Conservation (phyloP, 2,113 vertebrate species). For the Rhynchomys soricoides region DNA sequence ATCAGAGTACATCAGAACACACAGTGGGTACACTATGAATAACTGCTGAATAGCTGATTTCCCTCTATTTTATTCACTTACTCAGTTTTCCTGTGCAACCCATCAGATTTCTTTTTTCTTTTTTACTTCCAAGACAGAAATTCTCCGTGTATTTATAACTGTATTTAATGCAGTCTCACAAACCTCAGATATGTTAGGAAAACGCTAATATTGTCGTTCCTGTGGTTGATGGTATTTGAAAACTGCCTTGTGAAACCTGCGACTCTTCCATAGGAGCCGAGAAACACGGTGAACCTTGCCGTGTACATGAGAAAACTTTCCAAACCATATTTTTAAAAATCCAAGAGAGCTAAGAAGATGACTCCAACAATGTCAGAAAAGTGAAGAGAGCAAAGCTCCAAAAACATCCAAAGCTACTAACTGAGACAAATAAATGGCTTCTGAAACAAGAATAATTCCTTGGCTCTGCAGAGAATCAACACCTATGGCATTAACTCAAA, state of each 20-base stretch:
- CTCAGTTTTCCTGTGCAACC: too few relatives aligned
- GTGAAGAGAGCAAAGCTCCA: slow-evolving; percentile 21
- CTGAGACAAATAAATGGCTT: background rate
- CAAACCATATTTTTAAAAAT: background rate
- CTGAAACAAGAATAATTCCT: background rate
- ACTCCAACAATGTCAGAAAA: background rate
- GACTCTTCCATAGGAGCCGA: background rate
- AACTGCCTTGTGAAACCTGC: background rate
- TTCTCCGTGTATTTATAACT: too few relatives aligned
- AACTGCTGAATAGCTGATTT: slow-evolving; percentile 25
- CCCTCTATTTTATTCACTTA: background rate
- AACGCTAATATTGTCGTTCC: background rate
- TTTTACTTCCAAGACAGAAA: background rate
- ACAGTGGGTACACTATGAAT: background rate
- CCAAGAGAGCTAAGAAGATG: background rate
- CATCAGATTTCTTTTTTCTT: background rate
- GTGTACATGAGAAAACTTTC: background rate
- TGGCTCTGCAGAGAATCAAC: background rate
- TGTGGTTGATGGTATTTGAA: slow-evolving; percentile 10
- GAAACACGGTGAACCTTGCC: background rate
- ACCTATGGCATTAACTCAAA: background rate
- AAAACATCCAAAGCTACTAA: background rate
- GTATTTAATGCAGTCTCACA: background rate
- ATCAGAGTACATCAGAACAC: background rate
- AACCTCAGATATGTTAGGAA: slow-evolving; percentile 33